Percentiles rank a stretch among this genome's conserved stretches.
Evolutionary conservation across 2,113 vertebrate species (phyloP).

Genomic region (Chloebia gouldiae): DNA sequence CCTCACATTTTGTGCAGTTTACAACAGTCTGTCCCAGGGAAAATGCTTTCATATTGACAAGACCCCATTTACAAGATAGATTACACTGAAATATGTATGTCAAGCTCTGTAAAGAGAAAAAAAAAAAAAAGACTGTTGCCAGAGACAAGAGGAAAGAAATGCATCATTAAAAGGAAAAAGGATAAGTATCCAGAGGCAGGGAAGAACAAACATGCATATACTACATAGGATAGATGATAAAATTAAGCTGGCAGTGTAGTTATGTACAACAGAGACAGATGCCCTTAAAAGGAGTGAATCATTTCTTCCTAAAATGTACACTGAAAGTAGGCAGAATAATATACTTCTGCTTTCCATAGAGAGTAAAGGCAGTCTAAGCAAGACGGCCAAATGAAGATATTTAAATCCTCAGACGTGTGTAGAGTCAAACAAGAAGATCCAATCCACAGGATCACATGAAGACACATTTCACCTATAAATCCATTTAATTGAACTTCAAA

Average conservation of each 20-base stretch:
- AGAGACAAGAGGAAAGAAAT: neutral
- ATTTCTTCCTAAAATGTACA: constrained; percentile 26
- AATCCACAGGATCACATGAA: neutral
- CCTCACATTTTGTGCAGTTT: neutral
- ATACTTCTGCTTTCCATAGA: neutral
- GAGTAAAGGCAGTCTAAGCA: neutral
- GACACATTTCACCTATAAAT: neutral
- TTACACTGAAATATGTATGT: neutral
- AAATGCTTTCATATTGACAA: neutral
- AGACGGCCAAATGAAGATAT: neutral
- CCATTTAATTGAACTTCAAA: neutral
- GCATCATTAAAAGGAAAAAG: neutral
- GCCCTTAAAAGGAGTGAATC: constrained; percentile 18
- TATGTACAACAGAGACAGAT: neutral
- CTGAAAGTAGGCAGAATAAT: neutral
- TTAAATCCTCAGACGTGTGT: neutral
- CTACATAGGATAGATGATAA: neutral
- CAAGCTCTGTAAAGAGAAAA: neutral
- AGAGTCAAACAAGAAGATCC: neutral
- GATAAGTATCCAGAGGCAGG: neutral
- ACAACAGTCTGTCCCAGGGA: neutral
- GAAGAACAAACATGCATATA: neutral
- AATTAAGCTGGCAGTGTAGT: neutral
- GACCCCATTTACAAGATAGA: neutral
- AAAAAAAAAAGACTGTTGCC: neutral